These are phyloP conservation scores for Amorpha juglandis DNA, from an alignment of 2,888 invertebrate genomes.

Conservation along the genomic window DNA sequence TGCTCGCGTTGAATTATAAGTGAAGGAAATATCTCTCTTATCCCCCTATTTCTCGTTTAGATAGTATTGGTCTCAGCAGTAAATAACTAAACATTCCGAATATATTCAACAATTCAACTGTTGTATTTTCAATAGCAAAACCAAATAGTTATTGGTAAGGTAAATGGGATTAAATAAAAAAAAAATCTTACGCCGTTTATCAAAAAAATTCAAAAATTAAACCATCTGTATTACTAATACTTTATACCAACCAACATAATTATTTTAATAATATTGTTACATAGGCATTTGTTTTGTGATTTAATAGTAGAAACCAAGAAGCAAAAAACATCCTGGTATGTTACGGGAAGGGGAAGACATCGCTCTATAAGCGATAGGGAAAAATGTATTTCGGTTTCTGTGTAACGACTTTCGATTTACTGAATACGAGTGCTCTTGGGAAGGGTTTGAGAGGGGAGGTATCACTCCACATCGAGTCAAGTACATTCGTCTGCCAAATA, in stretches of 20 bases:
- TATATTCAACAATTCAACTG: background rate
- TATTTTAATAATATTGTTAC: background rate
- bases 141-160: no score
- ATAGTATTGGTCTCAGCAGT: slow-evolving; percentile 25
- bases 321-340: slow-evolving; percentile 63
- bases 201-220: no score
- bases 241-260: background rate
- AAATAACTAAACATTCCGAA: background rate
- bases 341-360: slow-evolving; percentile 60
- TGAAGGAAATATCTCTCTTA: slow-evolving; percentile 47
- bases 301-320: slow-evolving; percentile 42
- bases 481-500: slow-evolving; percentile 75
- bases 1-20: slow-evolving; percentile 62
- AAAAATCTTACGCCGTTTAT: no score
- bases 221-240: no score
- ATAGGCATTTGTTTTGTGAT: background rate
- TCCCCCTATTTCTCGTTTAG: slow-evolving; percentile 38
- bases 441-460: slow-evolving; percentile 72
- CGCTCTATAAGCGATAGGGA: slow-evolving; percentile 63
- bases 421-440: slow-evolving; percentile 72
- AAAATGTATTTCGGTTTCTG: slow-evolving; percentile 75
- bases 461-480: slow-evolving; percentile 70
- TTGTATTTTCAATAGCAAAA: no score
- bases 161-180: no score
- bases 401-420: slow-evolving; percentile 80